phyloP scores from a whole-genome alignment of 2,113 vertebrate genomes.

The Deroptyus accipitrinus region DNA sequence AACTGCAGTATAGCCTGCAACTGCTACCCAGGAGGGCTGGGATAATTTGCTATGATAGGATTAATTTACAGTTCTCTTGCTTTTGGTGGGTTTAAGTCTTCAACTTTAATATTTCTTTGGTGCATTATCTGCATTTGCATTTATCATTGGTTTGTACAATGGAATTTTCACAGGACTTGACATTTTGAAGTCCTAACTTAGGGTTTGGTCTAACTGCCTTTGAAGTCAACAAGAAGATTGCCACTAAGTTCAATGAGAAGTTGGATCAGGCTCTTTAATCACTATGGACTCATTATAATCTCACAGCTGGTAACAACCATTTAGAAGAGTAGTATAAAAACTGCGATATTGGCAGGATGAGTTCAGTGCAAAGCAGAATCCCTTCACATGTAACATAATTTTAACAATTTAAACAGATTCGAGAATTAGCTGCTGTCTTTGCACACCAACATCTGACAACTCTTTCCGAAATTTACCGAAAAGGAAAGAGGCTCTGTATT shows the following conservation, averaged over 20 bases:
- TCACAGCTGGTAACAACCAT: not conserved
- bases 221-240: slow-evolving; percentile 42
- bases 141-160: slow-evolving; percentile 35
- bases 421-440: not conserved
- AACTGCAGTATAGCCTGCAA: not conserved
- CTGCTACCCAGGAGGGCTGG: not conserved
- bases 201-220: slow-evolving; percentile 12
- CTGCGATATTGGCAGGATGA: not conserved
- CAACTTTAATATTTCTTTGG: slow-evolving; percentile 19
- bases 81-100: slow-evolving; percentile 28
- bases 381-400: not conserved
- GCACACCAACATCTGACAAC: not conserved
- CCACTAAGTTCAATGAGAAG: slow-evolving; percentile 8
- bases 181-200: slow-evolving; percentile 47
- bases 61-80: slow-evolving; percentile 12
- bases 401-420: slow-evolving; percentile 24
- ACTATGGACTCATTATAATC: slow-evolving; percentile 21
- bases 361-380: not conserved
- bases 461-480: not conserved
- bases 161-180: slow-evolving; percentile 29
- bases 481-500: not conserved
- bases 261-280: slow-evolving; percentile 30
- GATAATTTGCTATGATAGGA: slow-evolving; percentile 20
- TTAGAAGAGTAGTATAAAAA: not conserved
- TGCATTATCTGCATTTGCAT: slow-evolving; percentile 55